Evolutionary conservation across 2,888 invertebrate species (phyloP).

Genomic region (Acholoe squamosa): DNA sequence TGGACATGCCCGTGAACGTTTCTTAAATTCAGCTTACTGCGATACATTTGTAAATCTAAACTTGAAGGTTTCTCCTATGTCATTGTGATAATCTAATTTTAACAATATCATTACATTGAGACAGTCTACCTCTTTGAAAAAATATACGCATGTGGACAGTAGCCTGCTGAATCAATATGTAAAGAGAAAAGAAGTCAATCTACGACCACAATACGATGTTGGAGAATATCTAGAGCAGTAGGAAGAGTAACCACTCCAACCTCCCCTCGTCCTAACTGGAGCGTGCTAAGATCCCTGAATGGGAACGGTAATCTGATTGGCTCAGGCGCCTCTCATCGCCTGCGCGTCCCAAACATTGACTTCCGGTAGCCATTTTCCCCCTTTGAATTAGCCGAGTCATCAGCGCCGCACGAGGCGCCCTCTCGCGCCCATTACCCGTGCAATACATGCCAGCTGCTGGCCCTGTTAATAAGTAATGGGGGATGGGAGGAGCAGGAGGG

Average conservation of each 20-base stretch:
- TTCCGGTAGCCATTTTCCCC: slow-evolving; percentile 47
- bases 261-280: not conserved
- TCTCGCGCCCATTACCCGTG: not conserved
- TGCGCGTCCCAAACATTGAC: slow-evolving; percentile 38
- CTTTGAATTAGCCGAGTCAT: slow-evolving; percentile 43
- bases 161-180: too few relatives aligned
- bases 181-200: too few relatives aligned
- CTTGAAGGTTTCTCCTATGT: too few relatives aligned
- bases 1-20: too few relatives aligned
- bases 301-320: slow-evolving; percentile 40
- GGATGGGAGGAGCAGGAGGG: not conserved
- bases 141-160: too few relatives aligned
- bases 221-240: too few relatives aligned
- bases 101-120: too few relatives aligned
- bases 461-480: slow-evolving; percentile 17
- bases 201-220: too few relatives aligned
- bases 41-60: too few relatives aligned
- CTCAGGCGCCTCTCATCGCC: slow-evolving; percentile 24
- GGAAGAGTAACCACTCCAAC: not conserved
- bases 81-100: too few relatives aligned
- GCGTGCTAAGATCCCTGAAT: slow-evolving; percentile 16
- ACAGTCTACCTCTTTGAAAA: too few relatives aligned
- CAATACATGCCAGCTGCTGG: slow-evolving; percentile 34
- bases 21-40: too few relatives aligned
- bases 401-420: not conserved